Evolutionary conservation across 2,113 vertebrate species (phyloP).

Genomic region (Chaetops frenatus): DNA sequence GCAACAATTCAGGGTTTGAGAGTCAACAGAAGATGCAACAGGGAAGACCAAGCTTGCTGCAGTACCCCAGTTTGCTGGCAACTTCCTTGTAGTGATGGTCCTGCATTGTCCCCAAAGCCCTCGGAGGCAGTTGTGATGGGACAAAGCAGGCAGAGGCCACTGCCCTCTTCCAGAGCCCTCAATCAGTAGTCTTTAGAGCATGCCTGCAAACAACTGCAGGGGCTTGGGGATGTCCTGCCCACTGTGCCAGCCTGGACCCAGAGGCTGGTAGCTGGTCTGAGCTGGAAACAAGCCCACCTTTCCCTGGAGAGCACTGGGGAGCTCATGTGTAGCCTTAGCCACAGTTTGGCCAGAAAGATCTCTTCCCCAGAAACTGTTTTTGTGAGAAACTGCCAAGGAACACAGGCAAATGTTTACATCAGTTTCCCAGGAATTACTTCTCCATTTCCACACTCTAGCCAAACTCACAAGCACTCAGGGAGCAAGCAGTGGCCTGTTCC

Average conservation of each 20-base stretch:
- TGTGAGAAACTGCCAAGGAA: slow-evolving; percentile 11
- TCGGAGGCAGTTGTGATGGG: rapidly evolving
- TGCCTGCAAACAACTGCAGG: background rate
- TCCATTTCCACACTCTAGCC: background rate
- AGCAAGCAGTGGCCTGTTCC: background rate
- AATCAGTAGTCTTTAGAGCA: background rate
- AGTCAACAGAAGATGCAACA: background rate
- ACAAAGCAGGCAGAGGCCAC: background rate
- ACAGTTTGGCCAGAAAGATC: background rate
- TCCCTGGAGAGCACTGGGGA: background rate
- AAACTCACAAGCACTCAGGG: background rate
- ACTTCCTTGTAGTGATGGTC: background rate
- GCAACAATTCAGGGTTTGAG: background rate
- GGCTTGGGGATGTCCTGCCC: background rate
- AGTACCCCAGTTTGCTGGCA: background rate
- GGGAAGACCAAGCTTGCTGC: background rate
- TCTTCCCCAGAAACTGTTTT: background rate
- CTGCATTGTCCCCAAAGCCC: too few species aligned
- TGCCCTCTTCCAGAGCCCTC: background rate
- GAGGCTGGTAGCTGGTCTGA: background rate
- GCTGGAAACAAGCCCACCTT: background rate
- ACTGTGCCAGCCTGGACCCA: background rate
- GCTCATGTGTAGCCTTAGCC: background rate
- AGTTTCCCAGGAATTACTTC: background rate
- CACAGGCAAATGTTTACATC: background rate